These are phyloP conservation scores for Ceramica pisi DNA, from an alignment of 2,888 invertebrate species.

Conservation along the genomic window DNA sequence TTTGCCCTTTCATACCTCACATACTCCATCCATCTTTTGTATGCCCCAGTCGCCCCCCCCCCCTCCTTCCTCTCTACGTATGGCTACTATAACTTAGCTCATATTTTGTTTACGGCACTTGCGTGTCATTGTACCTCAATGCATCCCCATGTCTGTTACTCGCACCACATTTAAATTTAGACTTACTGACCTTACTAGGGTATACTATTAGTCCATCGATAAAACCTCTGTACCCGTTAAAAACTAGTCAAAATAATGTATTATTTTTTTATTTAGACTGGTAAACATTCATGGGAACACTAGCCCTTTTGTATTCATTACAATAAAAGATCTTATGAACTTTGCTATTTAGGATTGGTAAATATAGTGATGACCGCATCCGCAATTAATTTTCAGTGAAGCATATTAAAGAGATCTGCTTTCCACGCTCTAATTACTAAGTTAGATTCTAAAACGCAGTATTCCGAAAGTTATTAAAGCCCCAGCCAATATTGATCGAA, in stretches of 20 bases:
- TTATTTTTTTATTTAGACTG: not conserved
- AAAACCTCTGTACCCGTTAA: too few relatives aligned
- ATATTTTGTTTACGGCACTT: not conserved
- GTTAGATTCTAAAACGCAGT: not conserved
- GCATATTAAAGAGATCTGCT: not conserved
- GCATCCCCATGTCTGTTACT: not conserved
- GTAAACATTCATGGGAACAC: not conserved
- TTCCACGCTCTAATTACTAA: not conserved
- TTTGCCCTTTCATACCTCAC: not conserved
- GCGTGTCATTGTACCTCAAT: not conserved
- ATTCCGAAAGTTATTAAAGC: constrained; percentile 12
- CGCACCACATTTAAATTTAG: not conserved
- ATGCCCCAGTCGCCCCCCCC: too few relatives aligned
- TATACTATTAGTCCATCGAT: not conserved
- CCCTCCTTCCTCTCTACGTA: not conserved
- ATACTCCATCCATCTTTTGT: not conserved
- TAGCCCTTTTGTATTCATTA: not conserved
- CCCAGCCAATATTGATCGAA: constrained; percentile 28
- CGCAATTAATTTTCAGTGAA: not conserved
- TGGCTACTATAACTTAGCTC: too few relatives aligned
- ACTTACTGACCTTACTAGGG: not conserved
- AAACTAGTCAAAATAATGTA: not conserved
- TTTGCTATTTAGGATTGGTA: not conserved
- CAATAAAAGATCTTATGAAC: not conserved
- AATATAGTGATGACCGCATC: not conserved